Evolutionary conservation across 92 coral and sea anemone genomes (phyloP), one percentile per base, ranked within the genome.

Genomic region (Phenganax subtilis): DNA sequence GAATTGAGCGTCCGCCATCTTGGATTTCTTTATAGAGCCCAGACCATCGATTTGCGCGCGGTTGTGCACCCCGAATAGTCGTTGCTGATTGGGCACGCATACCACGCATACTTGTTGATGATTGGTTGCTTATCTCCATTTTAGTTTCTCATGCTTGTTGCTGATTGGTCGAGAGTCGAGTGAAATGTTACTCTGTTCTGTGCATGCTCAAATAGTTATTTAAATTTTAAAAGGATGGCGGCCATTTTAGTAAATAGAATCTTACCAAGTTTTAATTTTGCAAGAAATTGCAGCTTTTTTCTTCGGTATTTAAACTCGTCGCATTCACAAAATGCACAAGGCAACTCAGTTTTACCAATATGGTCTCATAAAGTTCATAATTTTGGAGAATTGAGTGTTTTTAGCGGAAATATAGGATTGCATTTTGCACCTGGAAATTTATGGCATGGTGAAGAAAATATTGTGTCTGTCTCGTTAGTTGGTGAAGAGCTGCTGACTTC

Each of bases 1-100:
- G 77, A 96, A 90, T 51, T 84, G 86, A 75, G 97, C 83, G 69
- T 79, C 83, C 90, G 97, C 97, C 99, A 96, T 96, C 61, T 96
- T 96, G 91, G 27, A 87, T 47, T 51, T 30, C 20, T 29, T n/a
- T 2, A 25, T 2, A 8, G 29, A 51, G 10, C 16, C 73, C 73
- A 68, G 16, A 25, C 54, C 73, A 30, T 53, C 73, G 29, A 64
- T 7, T 8, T 29, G 11, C 78, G 81, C 75, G 61, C 90, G 85
- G 74, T 88, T 87, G 64, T 31, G 12, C 51, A 27, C 16, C 29
- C 8, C 44, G n/a, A 12, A 56, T 81, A 70, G 77, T 78, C 77
- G 77, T 81, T 76, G 9, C 20, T 68, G 27, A 10, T 12, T 2
- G 29, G 10, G 0, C 12, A 47, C 11, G 6, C 47, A 37, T 37